Base-by-base conservation (phyloP, 2,888 invertebrate species). In the Mesodorylaimus sp. region DNA sequence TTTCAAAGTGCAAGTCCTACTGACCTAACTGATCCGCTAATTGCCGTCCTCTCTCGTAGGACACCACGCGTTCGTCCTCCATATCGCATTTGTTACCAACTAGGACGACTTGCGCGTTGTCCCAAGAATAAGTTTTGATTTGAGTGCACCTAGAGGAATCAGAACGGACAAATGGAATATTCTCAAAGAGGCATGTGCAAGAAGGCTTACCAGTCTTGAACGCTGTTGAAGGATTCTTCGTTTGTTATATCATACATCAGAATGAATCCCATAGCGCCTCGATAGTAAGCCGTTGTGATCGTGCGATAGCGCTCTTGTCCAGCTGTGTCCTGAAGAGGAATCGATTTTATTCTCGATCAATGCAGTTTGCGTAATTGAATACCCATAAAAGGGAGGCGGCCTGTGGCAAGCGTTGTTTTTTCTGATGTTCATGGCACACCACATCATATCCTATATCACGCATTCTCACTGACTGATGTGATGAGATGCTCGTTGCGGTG, bases 181-280 rank as follows among this genome's bases (percentile, higher is more conserved):
- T n/a, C n/a, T n/a, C n/a, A n/a, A n/a, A n/a, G n/a, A n/a, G n/a
- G n/a, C n/a, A n/a, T n/a, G n/a, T n/a, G n/a, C n/a, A n/a, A n/a
- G n/a, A n/a, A 7, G 21, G 52, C 78, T 74, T 69, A 91, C 93
- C 97, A 97, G 73, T 97, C 97, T 73, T 97, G 95, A 45, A 99
- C 97, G 64, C 91, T 89, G 72, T 93, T 95, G 73, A 97, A 99
- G 54, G 95, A 95, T 70, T 97, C 97, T 71, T 97, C 97, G 68
- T 97, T 97, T 57, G 97, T 97, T 64, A 97, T 91, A 70, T 99
- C 97, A 69, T 97, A 97, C 97, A 97, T 97, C 58, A n/a, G 77
- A 61, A 99, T 93, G 73, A 99, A 97, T 51, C 97, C 97, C 97
- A 97, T 97, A 41, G 95, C 95, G 46, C 93, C 93, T 66, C 95